Evolutionary conservation across 2,113 vertebrate genomes (phyloP).

Genomic region (Chloebia gouldiae): DNA sequence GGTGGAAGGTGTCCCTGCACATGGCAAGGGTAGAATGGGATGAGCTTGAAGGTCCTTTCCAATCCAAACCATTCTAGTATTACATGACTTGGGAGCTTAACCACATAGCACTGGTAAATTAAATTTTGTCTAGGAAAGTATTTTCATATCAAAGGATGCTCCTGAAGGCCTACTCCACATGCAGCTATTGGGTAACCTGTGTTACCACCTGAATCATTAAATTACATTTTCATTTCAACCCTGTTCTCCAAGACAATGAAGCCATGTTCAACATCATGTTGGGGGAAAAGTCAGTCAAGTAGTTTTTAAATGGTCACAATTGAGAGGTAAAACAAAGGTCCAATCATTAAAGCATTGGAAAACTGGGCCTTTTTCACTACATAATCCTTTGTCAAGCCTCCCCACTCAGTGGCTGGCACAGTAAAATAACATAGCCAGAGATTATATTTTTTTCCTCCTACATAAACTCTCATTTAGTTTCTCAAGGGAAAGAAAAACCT

Average conservation of each 20-base stretch:
- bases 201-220: background rate
- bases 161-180: background rate
- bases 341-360: background rate
- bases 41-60: background rate
- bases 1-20: background rate
- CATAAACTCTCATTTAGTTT: background rate
- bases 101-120: background rate
- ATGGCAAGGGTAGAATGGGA: background rate
- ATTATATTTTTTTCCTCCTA: background rate
- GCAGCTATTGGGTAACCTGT: background rate
- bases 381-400: background rate
- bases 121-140: background rate
- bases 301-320: conserved; percentile 3
- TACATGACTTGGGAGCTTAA: background rate
- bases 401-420: background rate
- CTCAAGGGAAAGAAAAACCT: background rate
- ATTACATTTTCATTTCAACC: background rate
- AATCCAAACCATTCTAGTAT: background rate
- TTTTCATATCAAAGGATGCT: background rate
- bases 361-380: background rate
- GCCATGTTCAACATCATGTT: background rate
- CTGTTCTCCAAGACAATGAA: background rate
- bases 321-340: background rate
- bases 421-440: background rate
- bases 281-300: background rate